Percentiles rank a stretch among this genome's conserved stretches.
phyloP scores from a whole-genome alignment of 2,888 invertebrate genomes.

The Scaptomyza parva region DNA sequence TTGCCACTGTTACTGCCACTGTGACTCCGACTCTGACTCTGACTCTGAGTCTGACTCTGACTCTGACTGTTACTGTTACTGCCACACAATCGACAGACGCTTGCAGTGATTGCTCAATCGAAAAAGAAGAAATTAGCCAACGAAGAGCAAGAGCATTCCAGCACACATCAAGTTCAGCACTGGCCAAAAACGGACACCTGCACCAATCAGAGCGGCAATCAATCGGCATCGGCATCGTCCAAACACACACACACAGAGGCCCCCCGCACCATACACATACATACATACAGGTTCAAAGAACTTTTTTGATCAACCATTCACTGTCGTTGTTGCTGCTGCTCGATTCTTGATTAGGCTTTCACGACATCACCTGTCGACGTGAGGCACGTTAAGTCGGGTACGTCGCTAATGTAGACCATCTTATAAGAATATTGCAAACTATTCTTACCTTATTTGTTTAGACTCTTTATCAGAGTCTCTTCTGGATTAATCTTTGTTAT shows the following conservation, averaged over 20 bases:
- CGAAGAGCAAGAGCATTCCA: constrained; percentile 27
- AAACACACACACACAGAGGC: too few relatives aligned
- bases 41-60: too few relatives aligned
- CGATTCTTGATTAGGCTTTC: constrained; percentile 50
- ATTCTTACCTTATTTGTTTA: too few relatives aligned
- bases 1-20: constrained; percentile 42
- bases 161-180: constrained; percentile 31
- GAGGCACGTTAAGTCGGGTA: constrained; percentile 11
- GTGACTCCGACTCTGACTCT: too few relatives aligned
- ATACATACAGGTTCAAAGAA: constrained; percentile 52
- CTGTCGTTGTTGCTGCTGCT: constrained; percentile 26
- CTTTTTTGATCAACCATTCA: constrained; percentile 42
- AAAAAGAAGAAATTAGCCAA: constrained; percentile 14
- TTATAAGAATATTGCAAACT: constrained; percentile 6
- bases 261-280: too few relatives aligned
- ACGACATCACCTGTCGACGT: constrained; percentile 47
- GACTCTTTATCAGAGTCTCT: too few relatives aligned
- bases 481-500: too few relatives aligned
- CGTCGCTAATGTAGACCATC: constrained; percentile 1
- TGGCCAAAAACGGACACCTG: constrained; percentile 16
- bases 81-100: constrained; percentile 27
- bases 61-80: constrained; percentile 39
- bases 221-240: constrained; percentile 39
- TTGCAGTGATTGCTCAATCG: constrained; percentile 56
- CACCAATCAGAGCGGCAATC: constrained; percentile 36